Evolutionary conservation across 2,113 vertebrate species (phyloP), one percentile per base, ranked within the genome.

Genomic region (Reinhardtius hippoglossoides): DNA sequence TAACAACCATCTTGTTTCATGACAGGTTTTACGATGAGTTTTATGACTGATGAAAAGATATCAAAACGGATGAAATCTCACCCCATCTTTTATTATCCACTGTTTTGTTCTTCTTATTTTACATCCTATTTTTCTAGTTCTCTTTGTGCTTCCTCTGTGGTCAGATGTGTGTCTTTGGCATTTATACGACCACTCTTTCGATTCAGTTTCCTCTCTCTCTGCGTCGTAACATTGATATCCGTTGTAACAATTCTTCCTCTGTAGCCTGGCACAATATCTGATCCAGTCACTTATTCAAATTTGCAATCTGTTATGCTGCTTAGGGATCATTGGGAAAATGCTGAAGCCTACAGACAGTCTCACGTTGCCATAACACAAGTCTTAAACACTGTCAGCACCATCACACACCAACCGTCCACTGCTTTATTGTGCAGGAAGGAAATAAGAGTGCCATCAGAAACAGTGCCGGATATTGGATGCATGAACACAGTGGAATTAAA

Each of bases 401-500:
- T 37, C 62, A 57, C 58, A 61, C 27, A 37, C 40, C 42, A 72
- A 21, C 58, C 4, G 3, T 66, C 60, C 14, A 37, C 50, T 71
- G 65, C 18, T 60, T 15, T 55, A 24, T 24, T 67, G 48, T 48
- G 42, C 37, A 26, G 20, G 15, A 58, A 61, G 64, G 26, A 69
- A 85, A 71, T 58, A 78, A 62, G 23, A 79, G 14, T 52, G 67
- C 24, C 18, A 66, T 84, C 59, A 58, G 26, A 59, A 57, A 74
- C 67, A 48, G 50, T 21, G 48, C 42, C 27, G 52, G 71, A 79
- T 68, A 73, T 85, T 73, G 71, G 71, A 70, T 61, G 56, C 12
- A 70, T 72, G 66, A 54, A 67, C 18, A n/a, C 1, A 55, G 66
- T 8, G 50, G 21, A 83, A 81, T 60, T 2, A 74, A 66, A 80